Conservation (phyloP, 1,140 invertebrate species). For the Adoxophyes honmai region DNA sequence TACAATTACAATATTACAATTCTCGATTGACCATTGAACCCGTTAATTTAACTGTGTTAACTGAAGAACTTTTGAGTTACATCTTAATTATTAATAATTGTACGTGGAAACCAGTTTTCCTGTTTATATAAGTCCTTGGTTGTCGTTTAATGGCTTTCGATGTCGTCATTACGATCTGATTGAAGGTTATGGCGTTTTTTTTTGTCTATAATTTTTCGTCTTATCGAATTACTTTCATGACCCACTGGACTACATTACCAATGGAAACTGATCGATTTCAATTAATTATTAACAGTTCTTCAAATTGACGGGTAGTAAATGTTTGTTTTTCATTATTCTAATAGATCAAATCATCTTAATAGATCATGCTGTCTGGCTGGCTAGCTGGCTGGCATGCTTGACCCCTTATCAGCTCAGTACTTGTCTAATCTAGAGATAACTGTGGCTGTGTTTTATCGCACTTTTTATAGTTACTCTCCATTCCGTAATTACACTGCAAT, state of each 20-base stretch:
- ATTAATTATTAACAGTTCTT: neutral
- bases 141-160: constrained; percentile 21
- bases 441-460: neutral
- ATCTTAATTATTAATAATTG: constrained; percentile 30
- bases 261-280: neutral
- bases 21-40: neutral
- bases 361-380: neutral
- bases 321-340: too few species aligned
- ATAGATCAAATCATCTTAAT: too few species aligned
- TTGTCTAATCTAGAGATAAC: constrained; percentile 11
- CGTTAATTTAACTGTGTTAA: constrained; percentile 1
- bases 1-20: neutral
- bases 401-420: neutral
- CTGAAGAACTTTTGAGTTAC: constrained; percentile 16
- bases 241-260: constrained; percentile 6
- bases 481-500: neutral
- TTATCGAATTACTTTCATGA: constrained; percentile 1
- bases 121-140: constrained; percentile 29
- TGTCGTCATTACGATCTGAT: neutral
- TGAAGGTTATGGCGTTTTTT: neutral
- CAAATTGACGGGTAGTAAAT: too few species aligned
- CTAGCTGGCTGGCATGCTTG: neutral
- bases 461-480: neutral
- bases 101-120: constrained; percentile 33
- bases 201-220: neutral